phyloP scores from a whole-genome alignment of 2,113 vertebrate genomes.

The Cyanoramphus novaezelandiae region DNA sequence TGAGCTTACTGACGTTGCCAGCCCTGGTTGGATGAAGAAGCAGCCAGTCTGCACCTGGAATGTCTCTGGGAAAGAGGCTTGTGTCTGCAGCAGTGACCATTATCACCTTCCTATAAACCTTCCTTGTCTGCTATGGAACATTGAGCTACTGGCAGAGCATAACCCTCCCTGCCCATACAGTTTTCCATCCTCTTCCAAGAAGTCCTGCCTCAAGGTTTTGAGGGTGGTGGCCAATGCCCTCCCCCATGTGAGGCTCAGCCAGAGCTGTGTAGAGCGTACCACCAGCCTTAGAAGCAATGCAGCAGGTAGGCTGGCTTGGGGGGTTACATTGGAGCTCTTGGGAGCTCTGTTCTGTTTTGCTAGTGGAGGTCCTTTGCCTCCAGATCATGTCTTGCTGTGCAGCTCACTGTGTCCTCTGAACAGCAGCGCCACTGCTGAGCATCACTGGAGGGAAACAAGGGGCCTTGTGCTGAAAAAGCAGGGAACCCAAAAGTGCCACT shows the following conservation, averaged over 20 bases:
- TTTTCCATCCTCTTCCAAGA: background rate
- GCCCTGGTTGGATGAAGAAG: background rate
- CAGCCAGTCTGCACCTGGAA: background rate
- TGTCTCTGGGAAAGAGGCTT: background rate
- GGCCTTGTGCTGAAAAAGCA: background rate
- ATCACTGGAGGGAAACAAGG: background rate
- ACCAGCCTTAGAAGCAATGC: accelerated
- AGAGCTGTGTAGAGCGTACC: background rate
- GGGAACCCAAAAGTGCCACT: background rate
- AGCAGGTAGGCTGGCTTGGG: background rate
- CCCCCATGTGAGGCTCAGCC: background rate
- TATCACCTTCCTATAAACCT: background rate
- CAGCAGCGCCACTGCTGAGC: accelerated
- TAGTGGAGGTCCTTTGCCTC: background rate
- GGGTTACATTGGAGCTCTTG: background rate
- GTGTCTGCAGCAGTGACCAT: accelerated
- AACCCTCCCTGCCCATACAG: background rate
- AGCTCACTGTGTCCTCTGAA: background rate
- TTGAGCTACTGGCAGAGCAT: background rate
- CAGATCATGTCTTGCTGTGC: background rate
- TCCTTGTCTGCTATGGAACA: background rate
- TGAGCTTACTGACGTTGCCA: background rate
- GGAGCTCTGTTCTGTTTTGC: background rate
- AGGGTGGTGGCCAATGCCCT: background rate
- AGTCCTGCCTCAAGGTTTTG: background rate